Percentiles rank a stretch among this genome's conserved stretches.
Conservation (phyloP, 2,888 invertebrate genomes). For the Ophraella communa region DNA sequence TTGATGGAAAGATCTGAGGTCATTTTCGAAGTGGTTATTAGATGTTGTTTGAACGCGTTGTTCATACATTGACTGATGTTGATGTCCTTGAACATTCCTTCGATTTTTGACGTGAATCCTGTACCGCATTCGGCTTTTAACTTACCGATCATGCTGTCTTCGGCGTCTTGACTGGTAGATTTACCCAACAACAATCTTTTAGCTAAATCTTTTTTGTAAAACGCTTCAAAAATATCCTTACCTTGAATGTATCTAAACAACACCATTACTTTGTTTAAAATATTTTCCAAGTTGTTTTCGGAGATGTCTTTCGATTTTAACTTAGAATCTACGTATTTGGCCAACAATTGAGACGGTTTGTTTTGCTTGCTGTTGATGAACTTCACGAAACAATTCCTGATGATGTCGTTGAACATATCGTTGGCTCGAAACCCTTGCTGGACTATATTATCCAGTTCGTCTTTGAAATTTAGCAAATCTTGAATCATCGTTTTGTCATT, state of each 20-base stretch:
- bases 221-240: conserved; percentile 99
- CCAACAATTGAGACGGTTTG: conserved; percentile 96
- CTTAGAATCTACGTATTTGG: conserved; percentile 96
- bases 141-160: conserved; percentile 97
- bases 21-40: conserved; percentile 35
- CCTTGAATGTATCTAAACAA: conserved; percentile 97
- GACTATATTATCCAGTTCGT: conserved; percentile 91
- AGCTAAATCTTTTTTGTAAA: conserved; percentile 97
- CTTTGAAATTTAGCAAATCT: conserved; percentile 93
- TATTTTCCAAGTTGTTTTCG: conserved; percentile 91
- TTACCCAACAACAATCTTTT: conserved; percentile 94
- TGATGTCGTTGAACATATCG: conserved; percentile 82
- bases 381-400: conserved; percentile 93
- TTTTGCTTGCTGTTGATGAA: conserved; percentile 96
- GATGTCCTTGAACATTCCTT: conserved; percentile 99
- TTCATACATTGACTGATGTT: conserved; percentile 95
- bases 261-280: conserved; percentile 97
- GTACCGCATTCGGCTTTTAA: conserved; percentile 98
- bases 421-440: conserved; percentile 85
- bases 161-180: conserved; percentile 97
- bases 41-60: conserved; percentile 84
- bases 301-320: conserved; percentile 93
- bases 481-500: conserved; percentile 94
- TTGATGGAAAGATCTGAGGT: conserved; percentile 84
- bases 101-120: conserved; percentile 95